Conservation (phyloP, 2,888 invertebrate genomes). For the Pristionchus arcanus region DNA sequence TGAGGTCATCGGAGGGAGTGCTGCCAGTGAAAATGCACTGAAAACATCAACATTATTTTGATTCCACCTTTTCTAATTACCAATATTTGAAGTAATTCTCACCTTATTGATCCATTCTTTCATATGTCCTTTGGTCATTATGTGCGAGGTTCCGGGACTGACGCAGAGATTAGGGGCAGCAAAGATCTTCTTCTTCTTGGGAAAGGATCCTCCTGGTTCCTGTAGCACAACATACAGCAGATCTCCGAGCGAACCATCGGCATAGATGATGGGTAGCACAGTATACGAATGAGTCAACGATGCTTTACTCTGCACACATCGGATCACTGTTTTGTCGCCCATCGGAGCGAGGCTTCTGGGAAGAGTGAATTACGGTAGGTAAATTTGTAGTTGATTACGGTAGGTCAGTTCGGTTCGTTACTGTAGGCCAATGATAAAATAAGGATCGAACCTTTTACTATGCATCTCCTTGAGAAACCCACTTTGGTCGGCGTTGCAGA, state of each 20-base stretch:
- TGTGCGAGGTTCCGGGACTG: not conserved
- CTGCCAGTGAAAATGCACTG: too few relatives aligned
- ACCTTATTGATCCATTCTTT: not conserved
- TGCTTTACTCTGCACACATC: not conserved
- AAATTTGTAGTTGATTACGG: too few relatives aligned
- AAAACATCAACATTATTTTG: too few relatives aligned
- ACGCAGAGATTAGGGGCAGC: not conserved
- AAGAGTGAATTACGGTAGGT: not conserved
- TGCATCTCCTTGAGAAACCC: conserved; percentile 43
- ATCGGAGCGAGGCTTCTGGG: conserved; percentile 1
- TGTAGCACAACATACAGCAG: conserved; percentile 56
- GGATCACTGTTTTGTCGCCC: not conserved
- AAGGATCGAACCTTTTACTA: not conserved
- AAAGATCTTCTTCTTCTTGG: not conserved
- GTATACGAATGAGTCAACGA: conserved; percentile 50
- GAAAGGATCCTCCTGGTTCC: conserved; percentile 47
- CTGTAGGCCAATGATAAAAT: not conserved
- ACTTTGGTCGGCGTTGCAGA: conserved; percentile 26
- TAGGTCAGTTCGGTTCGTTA: not conserved
- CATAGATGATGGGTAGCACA: conserved; percentile 57
- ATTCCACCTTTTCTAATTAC: too few relatives aligned
- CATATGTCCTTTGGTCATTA: conserved; percentile 11
- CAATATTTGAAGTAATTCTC: too few relatives aligned
- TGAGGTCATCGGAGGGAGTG: not conserved
- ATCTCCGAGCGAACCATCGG: conserved; percentile 54